Evolutionary conservation across 2,797 vertebrate genomes (phyloP).

Genomic region (Melanotaenia nigrans): DNA sequence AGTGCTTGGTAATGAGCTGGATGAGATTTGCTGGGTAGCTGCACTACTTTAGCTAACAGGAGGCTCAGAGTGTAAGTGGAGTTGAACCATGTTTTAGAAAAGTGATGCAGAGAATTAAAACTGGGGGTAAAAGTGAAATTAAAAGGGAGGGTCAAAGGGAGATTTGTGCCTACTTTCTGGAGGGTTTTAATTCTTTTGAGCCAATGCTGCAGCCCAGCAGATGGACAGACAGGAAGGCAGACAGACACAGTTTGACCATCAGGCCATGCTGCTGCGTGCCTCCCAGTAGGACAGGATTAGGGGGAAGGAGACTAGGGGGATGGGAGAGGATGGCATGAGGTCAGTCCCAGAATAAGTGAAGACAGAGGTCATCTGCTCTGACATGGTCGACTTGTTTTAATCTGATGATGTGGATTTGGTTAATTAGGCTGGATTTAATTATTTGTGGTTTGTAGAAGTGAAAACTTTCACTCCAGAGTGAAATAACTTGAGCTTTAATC

Average conservation of each 20-base stretch:
- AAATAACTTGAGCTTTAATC: too few species aligned
- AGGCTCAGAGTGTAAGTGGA: constrained; percentile 50
- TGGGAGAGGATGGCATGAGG: constrained; percentile 54
- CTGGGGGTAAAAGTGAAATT: constrained; percentile 14
- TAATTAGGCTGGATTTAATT: constrained; percentile 60
- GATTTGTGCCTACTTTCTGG: constrained; percentile 36
- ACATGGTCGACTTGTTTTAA: constrained; percentile 70
- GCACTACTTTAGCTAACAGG: constrained; percentile 38
- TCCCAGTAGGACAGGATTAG: constrained; percentile 71
- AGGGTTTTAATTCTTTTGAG: constrained; percentile 57
- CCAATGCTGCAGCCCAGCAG: constrained; percentile 52
- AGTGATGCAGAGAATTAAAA: constrained; percentile 33
- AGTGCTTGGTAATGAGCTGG: constrained; percentile 49
- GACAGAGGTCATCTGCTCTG: constrained; percentile 54
- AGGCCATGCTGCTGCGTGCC: constrained; percentile 59
- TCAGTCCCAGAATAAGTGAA: constrained; percentile 70
- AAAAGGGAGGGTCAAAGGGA: constrained; percentile 9
- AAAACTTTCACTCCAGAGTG: constrained; percentile 54
- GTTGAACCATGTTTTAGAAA: constrained; percentile 33
- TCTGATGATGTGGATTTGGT: constrained; percentile 47
- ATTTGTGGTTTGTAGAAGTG: constrained; percentile 43
- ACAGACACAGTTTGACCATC: constrained; percentile 67
- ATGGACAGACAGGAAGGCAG: constrained; percentile 70
- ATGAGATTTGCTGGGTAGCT: constrained; percentile 29
- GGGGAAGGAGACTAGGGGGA: constrained; percentile 63